Percentiles rank a stretch among this genome's conserved stretches.
Evolutionary conservation across 1,140 invertebrate species (phyloP).

Genomic region (Temnothorax nylanderi): DNA sequence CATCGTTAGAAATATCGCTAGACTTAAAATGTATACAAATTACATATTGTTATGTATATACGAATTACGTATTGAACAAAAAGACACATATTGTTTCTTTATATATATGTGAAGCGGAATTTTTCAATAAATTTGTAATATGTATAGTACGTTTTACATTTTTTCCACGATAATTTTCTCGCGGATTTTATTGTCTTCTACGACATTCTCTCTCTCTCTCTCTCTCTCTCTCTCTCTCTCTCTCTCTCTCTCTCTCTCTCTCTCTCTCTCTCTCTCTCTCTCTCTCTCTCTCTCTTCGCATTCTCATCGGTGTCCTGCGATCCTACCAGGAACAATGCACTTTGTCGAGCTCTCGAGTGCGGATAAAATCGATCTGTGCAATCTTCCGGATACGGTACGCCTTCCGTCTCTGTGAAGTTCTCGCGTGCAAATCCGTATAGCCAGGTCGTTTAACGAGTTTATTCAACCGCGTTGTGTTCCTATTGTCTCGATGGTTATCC

Average conservation of each 20-base stretch:
- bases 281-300: background rate
- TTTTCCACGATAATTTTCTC: background rate
- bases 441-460: constrained; percentile 42
- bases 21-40: background rate
- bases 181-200: background rate
- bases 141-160: background rate
- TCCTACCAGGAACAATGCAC: constrained; percentile 10
- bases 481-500: constrained; percentile 50
- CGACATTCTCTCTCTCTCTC: background rate
- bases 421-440: constrained; percentile 21
- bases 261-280: background rate
- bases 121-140: background rate
- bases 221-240: background rate
- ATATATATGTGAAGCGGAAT: background rate
- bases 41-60: background rate
- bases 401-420: constrained; percentile 46
- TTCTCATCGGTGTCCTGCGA: background rate
- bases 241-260: background rate
- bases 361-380: constrained; percentile 38
- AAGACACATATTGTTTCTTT: background rate
- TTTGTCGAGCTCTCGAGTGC: background rate
- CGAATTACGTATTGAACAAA: background rate
- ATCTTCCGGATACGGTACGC: constrained; percentile 21
- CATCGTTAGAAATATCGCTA: background rate
- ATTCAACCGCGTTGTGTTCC: constrained; percentile 42